These are phyloP conservation scores for Gavialis gangeticus DNA, from an alignment of 2,113 vertebrate genomes.

Conservation along the genomic window DNA sequence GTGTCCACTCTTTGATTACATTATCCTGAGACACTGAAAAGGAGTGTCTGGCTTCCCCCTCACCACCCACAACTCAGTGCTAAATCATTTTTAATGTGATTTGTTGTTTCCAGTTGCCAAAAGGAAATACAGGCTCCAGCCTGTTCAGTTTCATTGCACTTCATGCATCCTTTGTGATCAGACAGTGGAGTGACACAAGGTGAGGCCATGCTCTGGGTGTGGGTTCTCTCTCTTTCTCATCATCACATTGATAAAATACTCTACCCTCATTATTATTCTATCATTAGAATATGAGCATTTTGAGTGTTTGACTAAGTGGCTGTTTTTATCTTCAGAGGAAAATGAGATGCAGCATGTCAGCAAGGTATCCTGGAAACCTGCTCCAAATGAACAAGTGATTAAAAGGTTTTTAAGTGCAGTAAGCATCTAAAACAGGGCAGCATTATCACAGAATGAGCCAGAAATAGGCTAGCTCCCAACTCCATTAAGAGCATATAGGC, in stretches of 20 bases:
- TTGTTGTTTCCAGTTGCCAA: neutral
- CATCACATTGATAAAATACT: slow-evolving; percentile 67
- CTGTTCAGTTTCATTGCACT: slow-evolving; percentile 1
- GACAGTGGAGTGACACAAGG: neutral
- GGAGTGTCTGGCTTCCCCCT: neutral
- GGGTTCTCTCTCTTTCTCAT: slow-evolving; percentile 53
- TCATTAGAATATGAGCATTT: slow-evolving; percentile 68
- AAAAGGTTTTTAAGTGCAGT: slow-evolving; percentile 66
- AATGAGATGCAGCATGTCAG: slow-evolving; percentile 68
- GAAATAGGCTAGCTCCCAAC: slow-evolving; percentile 32
- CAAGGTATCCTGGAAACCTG: slow-evolving; percentile 70
- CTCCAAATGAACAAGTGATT: slow-evolving; percentile 77
- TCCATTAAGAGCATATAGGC: neutral
- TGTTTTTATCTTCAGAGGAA: slow-evolving; percentile 48
- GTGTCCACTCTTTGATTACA: slow-evolving; percentile 7
- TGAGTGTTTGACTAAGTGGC: slow-evolving; percentile 67
- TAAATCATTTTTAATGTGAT: neutral
- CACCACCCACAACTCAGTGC: neutral
- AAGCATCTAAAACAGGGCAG: slow-evolving; percentile 60
- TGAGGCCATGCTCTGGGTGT: neutral
- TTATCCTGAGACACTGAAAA: neutral
- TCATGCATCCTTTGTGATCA: slow-evolving; percentile 18
- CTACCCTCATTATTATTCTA: slow-evolving; percentile 71
- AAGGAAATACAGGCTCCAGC: slow-evolving; percentile 25
- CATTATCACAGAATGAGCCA: slow-evolving; percentile 54